These are phyloP conservation scores for Drosophila athabasca DNA, from an alignment of 1,140 invertebrate species.

Conservation along the genomic window DNA sequence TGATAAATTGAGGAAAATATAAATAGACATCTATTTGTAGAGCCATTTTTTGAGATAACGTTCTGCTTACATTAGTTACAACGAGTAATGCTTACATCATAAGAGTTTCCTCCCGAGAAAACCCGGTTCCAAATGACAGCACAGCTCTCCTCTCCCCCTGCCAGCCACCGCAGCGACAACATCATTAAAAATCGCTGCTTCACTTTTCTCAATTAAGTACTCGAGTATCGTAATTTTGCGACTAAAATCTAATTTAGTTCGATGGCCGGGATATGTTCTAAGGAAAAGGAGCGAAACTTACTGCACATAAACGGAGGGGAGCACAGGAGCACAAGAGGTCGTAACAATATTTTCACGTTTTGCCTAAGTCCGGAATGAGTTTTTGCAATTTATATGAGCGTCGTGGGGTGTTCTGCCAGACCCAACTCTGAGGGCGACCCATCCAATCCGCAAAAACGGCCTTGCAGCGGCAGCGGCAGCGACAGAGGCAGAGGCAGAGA, in stretches of 20 bases:
- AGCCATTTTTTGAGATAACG: no score
- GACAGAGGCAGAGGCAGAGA: constrained; percentile 6
- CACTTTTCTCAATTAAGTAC: constrained; percentile 76
- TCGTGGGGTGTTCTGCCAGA: constrained; percentile 12
- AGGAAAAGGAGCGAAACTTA: constrained; percentile 6
- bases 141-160: not conserved
- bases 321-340: constrained; percentile 47
- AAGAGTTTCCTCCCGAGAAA: not conserved
- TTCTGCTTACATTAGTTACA: no score
- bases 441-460: constrained; percentile 47
- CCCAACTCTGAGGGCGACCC: constrained; percentile 16
- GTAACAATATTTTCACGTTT: constrained; percentile 82
- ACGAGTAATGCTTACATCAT: no score
- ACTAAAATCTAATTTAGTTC: constrained; percentile 78
- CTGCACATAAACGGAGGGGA: no score
- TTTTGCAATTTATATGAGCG: constrained; percentile 72
- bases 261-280: constrained; percentile 49
- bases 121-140: constrained; percentile 11
- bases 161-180: constrained; percentile 41
- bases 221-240: constrained; percentile 65
- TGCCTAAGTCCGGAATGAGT: constrained; percentile 81
- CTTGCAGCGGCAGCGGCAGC: not conserved
- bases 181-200: constrained; percentile 74
- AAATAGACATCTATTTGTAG: no score
- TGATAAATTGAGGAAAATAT: no score